Percentiles rank a stretch among this genome's conserved stretches.
phyloP scores from a whole-genome alignment of 1,140 invertebrate species.

The Epicauta chinensis region DNA sequence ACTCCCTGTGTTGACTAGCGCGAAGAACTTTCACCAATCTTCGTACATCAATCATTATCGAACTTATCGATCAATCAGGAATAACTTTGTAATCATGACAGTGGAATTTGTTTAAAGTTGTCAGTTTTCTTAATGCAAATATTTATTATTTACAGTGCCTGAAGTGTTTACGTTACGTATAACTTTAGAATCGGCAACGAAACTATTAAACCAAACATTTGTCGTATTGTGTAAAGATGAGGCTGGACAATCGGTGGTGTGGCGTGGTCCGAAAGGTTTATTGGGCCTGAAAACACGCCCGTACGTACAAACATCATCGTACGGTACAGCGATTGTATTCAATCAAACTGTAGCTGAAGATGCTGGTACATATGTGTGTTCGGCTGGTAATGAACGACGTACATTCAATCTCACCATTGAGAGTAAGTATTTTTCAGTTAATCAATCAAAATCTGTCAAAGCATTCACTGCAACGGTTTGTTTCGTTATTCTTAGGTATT shows the following conservation, averaged over 20 bases:
- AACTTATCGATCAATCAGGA: no score
- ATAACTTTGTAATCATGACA: no score
- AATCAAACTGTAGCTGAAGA: not conserved
- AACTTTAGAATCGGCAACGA: not conserved
- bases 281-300: slow-evolving; percentile 4
- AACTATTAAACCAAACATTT: slow-evolving; percentile 4
- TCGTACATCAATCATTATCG: no score
- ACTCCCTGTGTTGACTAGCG: no score
- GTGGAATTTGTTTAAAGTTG: no score
- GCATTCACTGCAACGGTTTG: no score
- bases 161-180: no score
- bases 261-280: not conserved
- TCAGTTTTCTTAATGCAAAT: no score
- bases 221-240: slow-evolving; percentile 5
- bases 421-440: not conserved
- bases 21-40: no score
- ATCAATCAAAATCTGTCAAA: no score
- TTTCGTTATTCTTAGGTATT: no score
- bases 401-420: not conserved
- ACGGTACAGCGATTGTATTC: slow-evolving; percentile 7
- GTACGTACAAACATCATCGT: not conserved
- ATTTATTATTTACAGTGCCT: no score
- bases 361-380: slow-evolving; percentile 4
- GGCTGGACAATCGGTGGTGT: not conserved
- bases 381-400: not conserved